Percentiles rank a stretch among this genome's conserved stretches.
These are phyloP conservation scores for Neocrepidodera transversa DNA, from an alignment of 2,888 invertebrate species.

Conservation along the genomic window DNA sequence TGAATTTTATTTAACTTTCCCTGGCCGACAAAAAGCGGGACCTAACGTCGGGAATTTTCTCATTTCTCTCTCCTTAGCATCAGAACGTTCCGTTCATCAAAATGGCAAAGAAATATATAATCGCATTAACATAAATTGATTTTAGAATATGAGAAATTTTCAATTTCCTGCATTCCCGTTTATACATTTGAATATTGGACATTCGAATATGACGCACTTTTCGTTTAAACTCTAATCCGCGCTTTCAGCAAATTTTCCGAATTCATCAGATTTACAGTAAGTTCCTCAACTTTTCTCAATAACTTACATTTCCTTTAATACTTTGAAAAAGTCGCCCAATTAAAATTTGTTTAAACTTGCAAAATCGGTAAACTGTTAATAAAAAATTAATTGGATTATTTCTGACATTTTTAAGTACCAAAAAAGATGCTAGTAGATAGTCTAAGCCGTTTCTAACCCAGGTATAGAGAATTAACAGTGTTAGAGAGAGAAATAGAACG, in stretches of 20 bases:
- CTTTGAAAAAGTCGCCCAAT: no score
- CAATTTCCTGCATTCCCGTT: conserved; percentile 41
- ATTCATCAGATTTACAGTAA: conserved; percentile 5
- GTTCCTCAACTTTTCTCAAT: no score
- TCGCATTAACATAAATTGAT: conserved; percentile 50
- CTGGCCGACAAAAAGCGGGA: neutral
- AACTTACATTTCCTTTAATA: no score
- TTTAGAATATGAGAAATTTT: conserved; percentile 47
- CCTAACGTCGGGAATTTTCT: conserved; percentile 17
- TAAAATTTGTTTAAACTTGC: no score
- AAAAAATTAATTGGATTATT: no score
- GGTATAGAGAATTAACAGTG: no score
- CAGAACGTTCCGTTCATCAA: conserved; percentile 34
- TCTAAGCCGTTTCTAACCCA: no score
- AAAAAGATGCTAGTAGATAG: no score
- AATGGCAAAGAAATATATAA: conserved; percentile 43
- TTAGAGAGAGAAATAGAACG: no score
- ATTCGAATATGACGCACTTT: conserved; percentile 27
- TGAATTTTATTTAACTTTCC: conserved; percentile 21
- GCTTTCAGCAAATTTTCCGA: conserved; percentile 3
- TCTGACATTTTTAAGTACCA: no score
- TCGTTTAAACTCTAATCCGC: conserved; percentile 14
- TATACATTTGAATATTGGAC: conserved; percentile 29
- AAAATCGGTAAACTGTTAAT: no score
- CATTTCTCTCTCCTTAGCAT: conserved; percentile 21